These are phyloP conservation scores for Haplochromis burtoni DNA, from an alignment of 2,113 vertebrate genomes.

Conservation along the genomic window DNA sequence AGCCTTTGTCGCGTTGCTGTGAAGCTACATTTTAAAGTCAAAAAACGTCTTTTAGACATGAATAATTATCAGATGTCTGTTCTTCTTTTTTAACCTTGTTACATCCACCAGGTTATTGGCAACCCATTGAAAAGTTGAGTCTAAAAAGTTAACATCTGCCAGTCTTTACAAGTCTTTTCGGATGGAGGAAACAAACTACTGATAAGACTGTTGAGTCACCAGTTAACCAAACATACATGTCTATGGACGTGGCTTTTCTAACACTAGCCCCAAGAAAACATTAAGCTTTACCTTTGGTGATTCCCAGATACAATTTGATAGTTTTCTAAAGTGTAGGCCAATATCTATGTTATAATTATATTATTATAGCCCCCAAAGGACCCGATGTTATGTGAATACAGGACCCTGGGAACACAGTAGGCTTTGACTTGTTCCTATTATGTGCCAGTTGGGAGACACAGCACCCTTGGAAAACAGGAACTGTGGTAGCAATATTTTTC, in stretches of 20 bases:
- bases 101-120: neutral
- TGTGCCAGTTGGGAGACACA: neutral
- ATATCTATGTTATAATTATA: neutral
- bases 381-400: neutral
- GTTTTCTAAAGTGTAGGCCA: neutral
- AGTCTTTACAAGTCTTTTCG: neutral
- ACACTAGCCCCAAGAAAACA: neutral
- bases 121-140: neutral
- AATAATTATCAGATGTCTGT: neutral
- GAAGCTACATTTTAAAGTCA: neutral
- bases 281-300: neutral
- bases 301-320: neutral
- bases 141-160: neutral
- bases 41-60: neutral
- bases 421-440: neutral
- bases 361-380: neutral
- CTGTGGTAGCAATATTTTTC: neutral
- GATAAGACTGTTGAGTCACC: neutral
- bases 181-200: neutral
- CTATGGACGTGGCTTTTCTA: neutral
- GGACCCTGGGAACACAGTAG: neutral
- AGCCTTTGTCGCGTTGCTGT: neutral
- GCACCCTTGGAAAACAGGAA: neutral
- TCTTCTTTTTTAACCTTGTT: neutral
- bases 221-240: neutral